Evolutionary conservation across 2,888 invertebrate genomes (phyloP).

Genomic region (Dolomedes plantarius): DNA sequence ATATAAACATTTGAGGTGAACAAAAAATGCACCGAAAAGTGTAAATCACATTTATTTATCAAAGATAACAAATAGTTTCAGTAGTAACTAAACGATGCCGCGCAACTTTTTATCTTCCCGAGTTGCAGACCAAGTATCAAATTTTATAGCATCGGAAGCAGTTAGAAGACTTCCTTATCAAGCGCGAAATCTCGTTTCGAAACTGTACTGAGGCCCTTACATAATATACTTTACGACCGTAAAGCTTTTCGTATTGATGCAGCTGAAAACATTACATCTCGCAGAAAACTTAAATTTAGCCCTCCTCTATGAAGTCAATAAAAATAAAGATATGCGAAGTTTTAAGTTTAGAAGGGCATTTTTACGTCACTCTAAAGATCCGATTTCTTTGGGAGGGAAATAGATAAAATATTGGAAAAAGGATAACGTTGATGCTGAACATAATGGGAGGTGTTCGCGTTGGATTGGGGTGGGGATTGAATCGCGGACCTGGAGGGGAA

Average conservation of each 20-base stretch:
- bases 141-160: constrained; percentile 28
- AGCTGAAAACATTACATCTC: constrained; percentile 16
- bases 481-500: too few species aligned
- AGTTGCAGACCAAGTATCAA: constrained; percentile 7
- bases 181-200: constrained; percentile 24
- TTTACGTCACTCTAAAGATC: neutral
- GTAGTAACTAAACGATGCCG: neutral
- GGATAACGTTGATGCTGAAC: too few species aligned
- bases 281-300: constrained; percentile 40
- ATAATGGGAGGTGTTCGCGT: too few species aligned
- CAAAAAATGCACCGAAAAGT: too few species aligned
- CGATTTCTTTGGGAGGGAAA: too few species aligned
- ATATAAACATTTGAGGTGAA: too few species aligned
- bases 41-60: too few species aligned
- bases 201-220: constrained; percentile 18
- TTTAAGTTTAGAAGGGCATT: constrained; percentile 40
- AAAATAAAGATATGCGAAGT: constrained; percentile 33
- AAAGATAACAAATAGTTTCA: neutral
- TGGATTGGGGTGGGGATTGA: too few species aligned
- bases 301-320: constrained; percentile 21
- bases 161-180: constrained; percentile 21
- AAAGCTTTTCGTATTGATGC: constrained; percentile 21
- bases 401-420: too few species aligned
- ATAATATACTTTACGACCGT: constrained; percentile 31
- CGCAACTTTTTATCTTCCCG: constrained; percentile 23